Evolutionary conservation across 2,888 invertebrate genomes (phyloP), one percentile per base, ranked within the genome.

Genomic region (Eudemis profundana): DNA sequence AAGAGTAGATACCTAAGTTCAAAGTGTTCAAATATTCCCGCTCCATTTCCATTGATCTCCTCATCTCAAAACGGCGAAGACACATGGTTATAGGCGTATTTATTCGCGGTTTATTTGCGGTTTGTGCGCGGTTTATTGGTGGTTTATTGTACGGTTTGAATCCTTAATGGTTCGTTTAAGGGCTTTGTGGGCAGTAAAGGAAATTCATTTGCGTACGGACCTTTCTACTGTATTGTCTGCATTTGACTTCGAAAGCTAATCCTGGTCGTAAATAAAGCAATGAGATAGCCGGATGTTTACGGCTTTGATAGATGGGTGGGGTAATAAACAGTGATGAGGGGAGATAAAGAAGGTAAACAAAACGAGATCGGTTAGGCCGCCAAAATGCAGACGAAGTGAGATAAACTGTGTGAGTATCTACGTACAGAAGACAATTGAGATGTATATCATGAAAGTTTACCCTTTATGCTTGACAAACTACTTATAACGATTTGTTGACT

Each of bases 221-320:
- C 61, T 42, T 36, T 44, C 44, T 42, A 33, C 42, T 54, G 62
- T 62, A 54, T 47, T 57, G 33, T 54, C 51, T 44, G 44, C 50
- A 51, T 57, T 50, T 27, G 64, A 59, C 57, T 64, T 51, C 23
- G 50, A 64, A 59, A 57, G 64, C 50, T 64, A 64, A 64, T 64
- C 36, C 51, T 29, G 14, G 44, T 36, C 50, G 27, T 51, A 51
- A 64, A 64, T 64, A 59, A 57, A 17, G 42, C 44, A 17, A 50
- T 44, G 44, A 38, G 51, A 59, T 27, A n/a, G 38, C 47, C 51
- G 2, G 14, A 42, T 47, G 23, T 57, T 57, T 57, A 63, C 38
- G 15, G 42, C 42, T 56, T 21, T 40, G 42, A 50, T 50, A 40
- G 19, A 61, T 40, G 27, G 29, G 50, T 14, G n/a, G 14, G 50